A percentile compares a stretch with the other conserved stretches of the same genome.
These are phyloP conservation scores for Cinclus mexicanus DNA, from an alignment of 2,113 vertebrate genomes.

Conservation along the genomic window DNA sequence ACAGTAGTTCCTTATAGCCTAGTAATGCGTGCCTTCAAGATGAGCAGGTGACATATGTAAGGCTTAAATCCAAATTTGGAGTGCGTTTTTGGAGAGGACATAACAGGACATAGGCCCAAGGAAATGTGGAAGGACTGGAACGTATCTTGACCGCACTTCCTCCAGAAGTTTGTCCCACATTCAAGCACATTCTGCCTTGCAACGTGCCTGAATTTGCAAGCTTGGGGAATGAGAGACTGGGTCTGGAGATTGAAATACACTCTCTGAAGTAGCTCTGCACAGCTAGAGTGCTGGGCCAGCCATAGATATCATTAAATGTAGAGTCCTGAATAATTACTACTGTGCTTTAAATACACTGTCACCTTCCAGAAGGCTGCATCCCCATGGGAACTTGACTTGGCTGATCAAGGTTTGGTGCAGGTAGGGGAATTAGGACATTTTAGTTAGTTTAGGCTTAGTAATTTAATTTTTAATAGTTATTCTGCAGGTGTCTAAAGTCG, in stretches of 20 bases:
- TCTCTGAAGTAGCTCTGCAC: neutral
- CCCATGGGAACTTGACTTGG: constrained; percentile 4
- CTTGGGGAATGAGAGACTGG: neutral
- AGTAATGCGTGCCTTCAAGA: neutral
- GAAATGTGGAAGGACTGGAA: neutral
- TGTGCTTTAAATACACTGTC: constrained; percentile 49
- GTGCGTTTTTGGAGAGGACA: neutral
- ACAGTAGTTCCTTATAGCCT: neutral
- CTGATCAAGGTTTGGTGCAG: constrained; percentile 45
- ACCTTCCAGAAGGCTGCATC: constrained; percentile 24
- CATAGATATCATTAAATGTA: constrained; percentile 47
- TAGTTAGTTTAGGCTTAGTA: constrained; percentile 73
- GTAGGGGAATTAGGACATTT: constrained; percentile 64
- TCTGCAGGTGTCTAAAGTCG: constrained; percentile 74
- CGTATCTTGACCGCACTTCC: neutral
- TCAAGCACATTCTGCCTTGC: neutral
- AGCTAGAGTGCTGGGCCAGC: constrained; percentile 5
- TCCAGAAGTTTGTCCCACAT: neutral
- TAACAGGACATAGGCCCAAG: neutral
- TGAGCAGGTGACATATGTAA: neutral
- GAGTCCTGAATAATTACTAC: constrained; percentile 56
- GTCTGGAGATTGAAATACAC: neutral
- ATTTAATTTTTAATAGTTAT: constrained; percentile 72
- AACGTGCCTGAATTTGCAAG: neutral
- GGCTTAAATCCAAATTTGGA: neutral